Evolutionary conservation across 1,140 invertebrate species (phyloP), one percentile per base, ranked within the genome.

Genomic region (Vanessa tameamea): DNA sequence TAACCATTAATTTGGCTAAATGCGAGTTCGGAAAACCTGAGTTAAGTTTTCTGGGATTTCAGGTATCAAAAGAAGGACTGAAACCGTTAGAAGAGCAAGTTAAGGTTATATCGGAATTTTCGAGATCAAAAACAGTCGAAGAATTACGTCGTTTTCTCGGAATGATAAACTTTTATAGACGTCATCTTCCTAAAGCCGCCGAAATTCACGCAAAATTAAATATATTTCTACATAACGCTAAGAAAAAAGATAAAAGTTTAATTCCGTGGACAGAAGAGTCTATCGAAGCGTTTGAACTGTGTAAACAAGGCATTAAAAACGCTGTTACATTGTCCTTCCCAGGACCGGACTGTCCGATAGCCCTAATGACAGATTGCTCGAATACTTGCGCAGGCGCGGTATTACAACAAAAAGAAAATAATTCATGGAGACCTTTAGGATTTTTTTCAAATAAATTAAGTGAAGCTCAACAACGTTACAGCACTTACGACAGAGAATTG

Each of bases 301-400:
- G 31, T 37, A 37, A 37, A 37, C 31, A 37, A 7, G 7, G 31
- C 31, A 4, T 37, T 5, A 37, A 48, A 48, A 48, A 14, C 11
- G 13, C 48, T 14, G 48, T 15, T 50, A 50, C 48, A 50, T 12
- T 50, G 13, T 50, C 48, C 9, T 50, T 50, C 12, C 48, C 14
- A 12, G 12, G 5, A 9, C 9, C 48, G 48, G 48, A 14, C 12
- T 16, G 14, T 53, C 50, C 50, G 2, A 53, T 53, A 5, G 15
- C 74, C 1, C 50, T 76, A 1, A 66, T 75, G 63, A 43, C 20
- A 1, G 69, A 75, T 14, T 48, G 47, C 3, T 71, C 64, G 0
- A 61, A 53, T 26, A 76, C 53, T 1, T 63, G 69, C 15, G 64
- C 48, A 14, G 74, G 69, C 1, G 69, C 69, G 2, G 69, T 63